Conservation (phyloP, 92 coral and sea anemone species). For the Umimayanthus kanabou region DNA sequence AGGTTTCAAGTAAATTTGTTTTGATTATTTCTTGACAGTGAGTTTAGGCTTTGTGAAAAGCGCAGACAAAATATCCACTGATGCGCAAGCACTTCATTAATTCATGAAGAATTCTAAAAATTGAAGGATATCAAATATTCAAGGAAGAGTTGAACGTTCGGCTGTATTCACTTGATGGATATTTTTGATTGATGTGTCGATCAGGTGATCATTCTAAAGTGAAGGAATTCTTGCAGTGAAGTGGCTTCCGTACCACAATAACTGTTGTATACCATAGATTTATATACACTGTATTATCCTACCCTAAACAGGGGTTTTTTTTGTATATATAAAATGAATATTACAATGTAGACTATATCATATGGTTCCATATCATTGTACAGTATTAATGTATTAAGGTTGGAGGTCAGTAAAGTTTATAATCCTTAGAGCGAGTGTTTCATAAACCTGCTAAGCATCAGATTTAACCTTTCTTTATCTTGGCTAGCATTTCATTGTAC, state of each 20-base stretch:
- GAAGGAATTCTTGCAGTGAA: constrained; percentile 28
- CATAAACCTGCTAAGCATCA: background rate
- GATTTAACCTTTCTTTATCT: background rate
- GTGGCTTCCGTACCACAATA: background rate
- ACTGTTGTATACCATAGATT: too few relatives aligned
- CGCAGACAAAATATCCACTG: constrained; percentile 10
- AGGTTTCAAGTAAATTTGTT: constrained; percentile 21
- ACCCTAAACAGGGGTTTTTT: background rate
- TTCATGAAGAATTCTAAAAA: background rate
- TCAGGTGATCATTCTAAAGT: constrained; percentile 20
- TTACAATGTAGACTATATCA: background rate
- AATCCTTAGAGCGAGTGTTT: background rate
- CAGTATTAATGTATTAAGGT: background rate
- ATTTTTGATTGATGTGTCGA: constrained; percentile 28
- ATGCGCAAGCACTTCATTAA: constrained; percentile 15
- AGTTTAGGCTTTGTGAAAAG: constrained; percentile 9
- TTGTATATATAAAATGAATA: too few relatives aligned
- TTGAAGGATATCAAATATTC: background rate
- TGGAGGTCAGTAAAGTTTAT: background rate
- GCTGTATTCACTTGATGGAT: background rate
- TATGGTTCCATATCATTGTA: background rate
- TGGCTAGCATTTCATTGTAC: background rate
- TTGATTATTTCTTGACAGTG: constrained; percentile 4
- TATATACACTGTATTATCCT: background rate
- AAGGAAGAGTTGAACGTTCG: background rate